phyloP scores from a whole-genome alignment of 2,888 invertebrate species.

The Drosophila leonis region DNA sequence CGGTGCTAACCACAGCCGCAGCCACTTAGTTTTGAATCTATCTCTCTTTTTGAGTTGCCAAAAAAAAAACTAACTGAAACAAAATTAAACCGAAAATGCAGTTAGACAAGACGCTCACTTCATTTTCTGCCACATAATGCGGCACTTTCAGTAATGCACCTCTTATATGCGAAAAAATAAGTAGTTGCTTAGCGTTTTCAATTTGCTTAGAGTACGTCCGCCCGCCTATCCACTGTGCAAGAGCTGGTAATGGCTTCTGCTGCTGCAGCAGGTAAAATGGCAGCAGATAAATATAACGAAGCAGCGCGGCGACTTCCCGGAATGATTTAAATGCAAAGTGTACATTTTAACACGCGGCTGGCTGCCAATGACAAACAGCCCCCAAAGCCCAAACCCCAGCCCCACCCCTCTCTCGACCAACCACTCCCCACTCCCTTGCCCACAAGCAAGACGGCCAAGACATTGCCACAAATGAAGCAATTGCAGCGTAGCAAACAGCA shows the following conservation, averaged over 20 bases:
- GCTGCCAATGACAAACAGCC: constrained; percentile 47
- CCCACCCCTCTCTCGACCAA: neutral
- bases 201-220: constrained; percentile 57
- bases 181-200: constrained; percentile 62
- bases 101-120: constrained; percentile 41
- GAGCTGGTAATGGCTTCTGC: constrained; percentile 32
- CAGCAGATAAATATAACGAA: constrained; percentile 75
- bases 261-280: constrained; percentile 50
- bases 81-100: constrained; percentile 39
- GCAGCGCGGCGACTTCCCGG: constrained; percentile 62
- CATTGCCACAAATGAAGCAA: constrained; percentile 77
- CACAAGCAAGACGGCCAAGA: constrained; percentile 48
- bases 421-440: neutral
- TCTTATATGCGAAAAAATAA: constrained; percentile 23
- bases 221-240: neutral
- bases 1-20: neutral
- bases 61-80: constrained; percentile 23
- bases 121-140: constrained; percentile 47
- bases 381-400: neutral
- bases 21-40: constrained; percentile 1
- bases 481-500: constrained; percentile 68
- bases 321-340: constrained; percentile 81
- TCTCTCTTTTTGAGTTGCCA: neutral
- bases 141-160: constrained; percentile 42
- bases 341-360: constrained; percentile 75